Conservation (phyloP, 2,113 vertebrate genomes). For the Onychostruthus taczanowskii region DNA sequence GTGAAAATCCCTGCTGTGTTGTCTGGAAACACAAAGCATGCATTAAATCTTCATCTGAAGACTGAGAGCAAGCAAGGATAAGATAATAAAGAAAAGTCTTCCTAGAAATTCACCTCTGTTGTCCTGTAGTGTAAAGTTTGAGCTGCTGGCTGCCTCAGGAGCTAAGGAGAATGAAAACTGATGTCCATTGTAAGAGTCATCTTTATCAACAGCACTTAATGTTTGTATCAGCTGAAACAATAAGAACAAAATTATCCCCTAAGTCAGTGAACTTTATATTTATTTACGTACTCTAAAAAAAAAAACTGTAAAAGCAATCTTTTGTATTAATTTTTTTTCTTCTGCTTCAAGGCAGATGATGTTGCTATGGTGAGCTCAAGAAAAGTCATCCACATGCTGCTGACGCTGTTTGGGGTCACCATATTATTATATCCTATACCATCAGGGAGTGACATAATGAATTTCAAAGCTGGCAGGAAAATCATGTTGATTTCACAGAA, state of each 20-base stretch:
- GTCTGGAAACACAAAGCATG: constrained; percentile 76
- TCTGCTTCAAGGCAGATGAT: neutral
- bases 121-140: constrained; percentile 92
- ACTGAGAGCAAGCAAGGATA: neutral
- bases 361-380: neutral
- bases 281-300: neutral
- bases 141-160: constrained; percentile 81
- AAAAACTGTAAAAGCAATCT: neutral
- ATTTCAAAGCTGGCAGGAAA: neutral
- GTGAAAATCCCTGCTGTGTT: constrained; percentile 94
- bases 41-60: neutral
- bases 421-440: neutral
- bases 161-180: constrained; percentile 89
- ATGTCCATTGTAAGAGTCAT: constrained; percentile 86
- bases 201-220: constrained; percentile 89
- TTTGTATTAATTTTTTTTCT: neutral
- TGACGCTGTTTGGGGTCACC: neutral
- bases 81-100: neutral
- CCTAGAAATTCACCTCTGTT: constrained; percentile 86
- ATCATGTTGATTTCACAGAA: neutral
- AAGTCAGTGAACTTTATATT: neutral
- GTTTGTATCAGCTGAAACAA: constrained; percentile 89
- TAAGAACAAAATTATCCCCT: constrained; percentile 31
- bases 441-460: neutral
- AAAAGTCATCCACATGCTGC: neutral